A percentile compares a stretch with the other conserved stretches of the same genome.
Evolutionary conservation across 2,797 vertebrate genomes (phyloP).

Genomic region (Morus bassanus): DNA sequence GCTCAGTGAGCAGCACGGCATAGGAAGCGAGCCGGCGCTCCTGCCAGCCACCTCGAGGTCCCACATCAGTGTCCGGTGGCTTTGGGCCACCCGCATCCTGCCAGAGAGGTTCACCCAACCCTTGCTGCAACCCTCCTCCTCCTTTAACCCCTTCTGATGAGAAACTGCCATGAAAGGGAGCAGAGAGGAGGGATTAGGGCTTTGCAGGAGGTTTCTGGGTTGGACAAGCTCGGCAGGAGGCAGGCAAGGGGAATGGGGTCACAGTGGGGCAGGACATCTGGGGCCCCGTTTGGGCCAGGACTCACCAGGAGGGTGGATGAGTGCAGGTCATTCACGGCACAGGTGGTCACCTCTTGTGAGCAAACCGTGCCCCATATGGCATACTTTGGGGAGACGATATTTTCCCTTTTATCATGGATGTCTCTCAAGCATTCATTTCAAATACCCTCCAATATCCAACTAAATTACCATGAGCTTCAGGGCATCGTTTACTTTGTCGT

Average conservation of each 20-base stretch:
- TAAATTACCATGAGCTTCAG: background rate
- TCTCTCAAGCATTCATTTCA: background rate
- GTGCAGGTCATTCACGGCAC: background rate
- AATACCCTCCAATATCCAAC: background rate
- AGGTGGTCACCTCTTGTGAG: background rate
- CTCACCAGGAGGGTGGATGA: background rate
- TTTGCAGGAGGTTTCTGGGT: background rate
- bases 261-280: background rate
- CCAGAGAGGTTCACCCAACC: background rate
- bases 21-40: rapidly evolving
- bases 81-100: constrained; percentile 1
- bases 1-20: rapidly evolving
- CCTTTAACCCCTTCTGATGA: background rate
- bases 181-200: background rate
- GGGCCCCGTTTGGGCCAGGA: background rate
- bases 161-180: background rate
- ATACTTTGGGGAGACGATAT: background rate
- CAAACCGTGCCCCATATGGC: rapidly evolving
- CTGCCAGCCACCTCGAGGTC: background rate
- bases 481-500: background rate
- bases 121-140: background rate
- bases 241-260: background rate
- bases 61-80: background rate
- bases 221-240: rapidly evolving
- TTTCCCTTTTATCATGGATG: background rate